These are phyloP conservation scores for Eristalis pertinax DNA, from an alignment of 2,888 invertebrate genomes.

Conservation along the genomic window DNA sequence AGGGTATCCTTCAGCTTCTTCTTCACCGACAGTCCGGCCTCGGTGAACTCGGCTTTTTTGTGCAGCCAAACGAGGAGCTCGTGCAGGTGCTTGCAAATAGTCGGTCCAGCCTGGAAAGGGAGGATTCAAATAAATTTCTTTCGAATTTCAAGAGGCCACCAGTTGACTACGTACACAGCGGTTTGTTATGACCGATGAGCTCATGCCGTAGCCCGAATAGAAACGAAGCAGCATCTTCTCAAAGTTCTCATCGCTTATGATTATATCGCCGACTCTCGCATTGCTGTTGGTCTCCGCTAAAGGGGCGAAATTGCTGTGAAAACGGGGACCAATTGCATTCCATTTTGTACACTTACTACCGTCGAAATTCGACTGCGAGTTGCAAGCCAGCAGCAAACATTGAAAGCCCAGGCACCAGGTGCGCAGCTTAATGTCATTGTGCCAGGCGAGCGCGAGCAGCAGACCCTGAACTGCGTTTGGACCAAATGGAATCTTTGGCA, in stretches of 20 bases:
- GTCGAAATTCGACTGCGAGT: slow-evolving; percentile 82
- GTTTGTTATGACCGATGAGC: slow-evolving; percentile 79
- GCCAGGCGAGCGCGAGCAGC: slow-evolving; percentile 86
- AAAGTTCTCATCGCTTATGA: slow-evolving; percentile 85
- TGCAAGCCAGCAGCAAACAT: slow-evolving; percentile 86
- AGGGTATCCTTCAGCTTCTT: slow-evolving; percentile 83
- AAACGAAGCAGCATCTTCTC: slow-evolving; percentile 85
- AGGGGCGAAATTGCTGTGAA: slow-evolving; percentile 86
- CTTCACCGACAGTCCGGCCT: slow-evolving; percentile 82
- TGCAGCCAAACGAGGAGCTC: slow-evolving; percentile 87
- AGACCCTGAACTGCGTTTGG: slow-evolving; percentile 86
- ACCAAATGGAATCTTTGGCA: slow-evolving; percentile 86
- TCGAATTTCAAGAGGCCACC: no score
- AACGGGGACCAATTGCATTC: slow-evolving; percentile 87
- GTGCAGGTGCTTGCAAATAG: slow-evolving; percentile 87
- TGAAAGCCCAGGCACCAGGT: slow-evolving; percentile 90
- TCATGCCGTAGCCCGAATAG: slow-evolving; percentile 85
- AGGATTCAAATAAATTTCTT: not conserved
- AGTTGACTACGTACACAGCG: slow-evolving; percentile 78
- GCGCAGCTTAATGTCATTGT: slow-evolving; percentile 86
- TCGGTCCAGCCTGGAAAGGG: slow-evolving; percentile 86
- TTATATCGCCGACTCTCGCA: slow-evolving; percentile 83
- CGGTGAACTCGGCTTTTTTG: slow-evolving; percentile 85
- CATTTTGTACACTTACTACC: slow-evolving; percentile 82
- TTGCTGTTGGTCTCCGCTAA: slow-evolving; percentile 76